Evolutionary conservation across 2,888 invertebrate genomes (phyloP), one percentile per base, ranked within the genome.

Genomic region (Tribolium freemani): DNA sequence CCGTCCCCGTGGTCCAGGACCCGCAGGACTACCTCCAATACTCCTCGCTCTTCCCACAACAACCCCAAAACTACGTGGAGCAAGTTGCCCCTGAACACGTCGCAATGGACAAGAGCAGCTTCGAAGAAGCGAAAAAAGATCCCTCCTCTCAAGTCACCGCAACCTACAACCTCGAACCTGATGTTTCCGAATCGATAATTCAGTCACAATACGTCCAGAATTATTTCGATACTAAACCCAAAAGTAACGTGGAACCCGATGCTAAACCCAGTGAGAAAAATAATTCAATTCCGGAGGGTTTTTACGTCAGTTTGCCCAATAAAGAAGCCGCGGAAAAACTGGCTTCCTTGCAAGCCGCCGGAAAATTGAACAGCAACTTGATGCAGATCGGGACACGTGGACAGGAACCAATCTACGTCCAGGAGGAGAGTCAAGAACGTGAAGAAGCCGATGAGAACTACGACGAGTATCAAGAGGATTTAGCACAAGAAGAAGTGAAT

Each of bases 251-350:
- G 9, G 81, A 83, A 73, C 77, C 81, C 6, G 83, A 83, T 16
- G 79, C 80, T 3, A 78, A 79, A 73, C 72, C 78, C 1, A 76
- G 76, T 50, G 56, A 71, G 11, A 58, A 71, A 5, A 75, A 77
- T 13, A 87, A 88, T 74, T 85, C 88, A 1, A 84, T 86, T 69
- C 87, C 88, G 80, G 84, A 82, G 2, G 68, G 77, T 5, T 84
- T 89, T 76, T 92, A 90, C 77, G 88, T 91, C 0, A 89, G 90
- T 0, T 84, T 92, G 30, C 91, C 91, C 9, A 91, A 89, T 75
- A 88, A 90, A 20, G 89, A 91, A 83, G 89, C 90, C 0, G 91
- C 91, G 8, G 90, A 91, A 56, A 89, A 89, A 31, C 80, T 91
- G 68, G 90, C 90, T 0, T 88, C 90, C 70, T 86, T 90, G 0